Evolutionary conservation across 1,140 invertebrate genomes (phyloP), one percentile per base, ranked within the genome.

Genomic region (Zaprionus africanus): DNA sequence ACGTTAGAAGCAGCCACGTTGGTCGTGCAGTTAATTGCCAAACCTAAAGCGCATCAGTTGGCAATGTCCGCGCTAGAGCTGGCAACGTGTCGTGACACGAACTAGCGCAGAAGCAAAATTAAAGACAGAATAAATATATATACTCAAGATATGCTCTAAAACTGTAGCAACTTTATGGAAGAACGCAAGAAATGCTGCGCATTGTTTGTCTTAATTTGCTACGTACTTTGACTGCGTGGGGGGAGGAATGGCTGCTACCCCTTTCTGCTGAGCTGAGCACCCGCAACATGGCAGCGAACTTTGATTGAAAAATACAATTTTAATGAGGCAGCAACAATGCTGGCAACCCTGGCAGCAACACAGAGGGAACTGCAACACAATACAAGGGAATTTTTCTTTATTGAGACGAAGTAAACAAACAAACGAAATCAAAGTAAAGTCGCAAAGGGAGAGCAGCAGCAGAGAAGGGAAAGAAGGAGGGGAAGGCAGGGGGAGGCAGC

Each of bases 231-330:
- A 2, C 6, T 31, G 28, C 22, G 28, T 11, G 0, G 41, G 17
- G 17, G 17, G 19, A n/a, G 43, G n/a, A 12, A 5, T 54, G 24
- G 51, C 4, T 2, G 31, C 59, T 34, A 75, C 58, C 72, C 66
- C 53, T 58, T 75, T 57, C n/a, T 22, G 4, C 12, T 1, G 36
- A 19, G 11, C 7, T 26, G 49, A 9, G 12, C 31, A 36, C 19
- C 22, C 5, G 22, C 63, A 38, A 19, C 15, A 26, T 28, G 5
- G 12, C 11, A 41, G 81, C 78, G 71, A 88, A 88, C 85, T 88
- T 88, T 88, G 85, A 88, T 88, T 88, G 84, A 90, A 88, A 90
- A 84, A 88, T 88, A 88, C 72, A 88, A 84, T 88, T 87, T 87
- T 87, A 87, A 87, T 87, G 85, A 87, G 75, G 74, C 84, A 76